Conservation (phyloP, 2,888 invertebrate species). For the Andrena trimmerana region DNA sequence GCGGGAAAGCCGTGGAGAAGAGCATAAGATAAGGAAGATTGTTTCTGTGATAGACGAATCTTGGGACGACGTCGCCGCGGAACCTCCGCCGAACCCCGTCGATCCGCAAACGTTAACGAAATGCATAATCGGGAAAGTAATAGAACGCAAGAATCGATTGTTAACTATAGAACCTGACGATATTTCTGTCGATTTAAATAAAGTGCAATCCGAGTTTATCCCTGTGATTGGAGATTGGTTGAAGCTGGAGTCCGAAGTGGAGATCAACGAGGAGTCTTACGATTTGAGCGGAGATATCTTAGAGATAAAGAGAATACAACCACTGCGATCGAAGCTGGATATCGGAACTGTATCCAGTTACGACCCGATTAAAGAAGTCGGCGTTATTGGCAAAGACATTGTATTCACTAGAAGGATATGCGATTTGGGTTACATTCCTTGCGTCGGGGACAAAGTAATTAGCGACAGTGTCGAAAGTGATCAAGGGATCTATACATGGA, state of each 20-base stretch:
- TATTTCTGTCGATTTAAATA: conserved; percentile 88
- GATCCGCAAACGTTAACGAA: conserved; percentile 70
- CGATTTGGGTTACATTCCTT: conserved; percentile 86
- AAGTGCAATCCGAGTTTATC: conserved; percentile 88
- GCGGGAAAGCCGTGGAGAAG: conserved; percentile 84
- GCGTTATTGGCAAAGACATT: conserved; percentile 87
- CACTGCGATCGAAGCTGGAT: conserved; percentile 87
- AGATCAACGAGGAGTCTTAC: conserved; percentile 87
- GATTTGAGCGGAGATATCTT: conserved; percentile 87
- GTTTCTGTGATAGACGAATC: conserved; percentile 83
- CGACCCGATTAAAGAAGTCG: conserved; percentile 81
- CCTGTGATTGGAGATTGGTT: conserved; percentile 91
- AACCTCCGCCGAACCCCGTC: not conserved
- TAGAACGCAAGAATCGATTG: conserved; percentile 82
- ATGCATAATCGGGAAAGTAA: conserved; percentile 84
- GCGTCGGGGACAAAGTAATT: conserved; percentile 88
- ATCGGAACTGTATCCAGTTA: conserved; percentile 86
- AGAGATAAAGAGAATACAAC: conserved; percentile 87
- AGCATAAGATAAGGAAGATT: conserved; percentile 87
- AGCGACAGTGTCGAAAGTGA: conserved; percentile 91
- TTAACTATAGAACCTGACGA: conserved; percentile 86
- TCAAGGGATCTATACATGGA: conserved; percentile 87
- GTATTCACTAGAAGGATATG: conserved; percentile 88
- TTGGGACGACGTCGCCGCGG: conserved; percentile 57
- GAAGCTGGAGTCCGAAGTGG: conserved; percentile 88